A percentile compares a stretch with the other conserved stretches of the same genome.
Conservation (phyloP, 2,113 vertebrate species). For the Limnothrissa miodon region DNA sequence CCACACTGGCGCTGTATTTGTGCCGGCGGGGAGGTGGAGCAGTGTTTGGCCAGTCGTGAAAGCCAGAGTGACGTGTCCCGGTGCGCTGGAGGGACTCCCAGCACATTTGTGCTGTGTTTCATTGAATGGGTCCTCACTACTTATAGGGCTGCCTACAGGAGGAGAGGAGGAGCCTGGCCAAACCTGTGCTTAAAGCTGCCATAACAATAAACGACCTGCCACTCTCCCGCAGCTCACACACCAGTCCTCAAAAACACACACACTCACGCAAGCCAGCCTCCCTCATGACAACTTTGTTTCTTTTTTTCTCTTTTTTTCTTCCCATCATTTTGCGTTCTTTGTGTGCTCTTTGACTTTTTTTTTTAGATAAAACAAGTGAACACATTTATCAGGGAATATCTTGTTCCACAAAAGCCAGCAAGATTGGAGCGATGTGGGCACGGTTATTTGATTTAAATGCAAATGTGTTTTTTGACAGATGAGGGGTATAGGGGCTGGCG, state of each 20-base stretch:
- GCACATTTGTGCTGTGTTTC: not conserved
- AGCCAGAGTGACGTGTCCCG: not conserved
- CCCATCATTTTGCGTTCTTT: not conserved
- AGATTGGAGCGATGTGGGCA: slow-evolving; percentile 14
- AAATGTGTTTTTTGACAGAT: slow-evolving; percentile 56
- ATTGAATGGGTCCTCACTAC: not conserved
- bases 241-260: not conserved
- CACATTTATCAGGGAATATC: slow-evolving; percentile 56
- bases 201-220: slow-evolving; percentile 33
- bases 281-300: not conserved
- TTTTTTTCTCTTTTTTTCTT: not conserved
- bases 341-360: slow-evolving; percentile 10
- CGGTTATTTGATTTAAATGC: slow-evolving; percentile 63
- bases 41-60: not conserved
- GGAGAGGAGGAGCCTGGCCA: not conserved
- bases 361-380: slow-evolving; percentile 43
- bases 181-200: slow-evolving; percentile 32
- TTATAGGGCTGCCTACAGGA: not conserved
- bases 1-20: not conserved
- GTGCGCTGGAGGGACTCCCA: not conserved
- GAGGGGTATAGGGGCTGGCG: slow-evolving; percentile 28
- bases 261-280: not conserved
- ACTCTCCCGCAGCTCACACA: not conserved
- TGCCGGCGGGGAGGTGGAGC: not conserved
- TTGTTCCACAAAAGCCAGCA: slow-evolving; percentile 38